Evolutionary conservation across 2,888 invertebrate genomes (phyloP).

Genomic region (Myathropa florea): DNA sequence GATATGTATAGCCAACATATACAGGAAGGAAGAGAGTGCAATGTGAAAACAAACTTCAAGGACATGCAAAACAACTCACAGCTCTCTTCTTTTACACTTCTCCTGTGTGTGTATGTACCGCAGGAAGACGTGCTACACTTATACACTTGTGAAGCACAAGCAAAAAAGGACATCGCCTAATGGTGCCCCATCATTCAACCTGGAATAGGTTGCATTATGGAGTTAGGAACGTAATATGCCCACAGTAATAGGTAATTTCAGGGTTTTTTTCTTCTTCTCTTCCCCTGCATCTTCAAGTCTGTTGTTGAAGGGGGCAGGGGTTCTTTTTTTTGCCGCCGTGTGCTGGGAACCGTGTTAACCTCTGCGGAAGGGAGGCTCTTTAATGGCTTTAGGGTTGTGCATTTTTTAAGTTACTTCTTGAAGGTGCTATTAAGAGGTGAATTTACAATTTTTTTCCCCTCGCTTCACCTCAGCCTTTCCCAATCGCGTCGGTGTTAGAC

Average conservation of each 20-base stretch:
- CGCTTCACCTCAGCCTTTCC: neutral
- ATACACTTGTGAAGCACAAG: constrained; percentile 58
- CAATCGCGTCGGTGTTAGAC: neutral
- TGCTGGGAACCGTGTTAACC: neutral
- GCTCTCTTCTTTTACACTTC: neutral
- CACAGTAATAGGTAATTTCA: constrained; percentile 68
- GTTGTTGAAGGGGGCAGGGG: no score
- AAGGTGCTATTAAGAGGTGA: constrained; percentile 27
- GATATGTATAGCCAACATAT: neutral
- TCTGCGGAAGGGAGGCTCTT: constrained; percentile 9
- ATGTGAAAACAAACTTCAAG: constrained; percentile 71
- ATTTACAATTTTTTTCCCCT: constrained; percentile 14
- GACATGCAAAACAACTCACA: constrained; percentile 68
- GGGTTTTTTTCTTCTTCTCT: constrained; percentile 11
- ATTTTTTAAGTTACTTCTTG: constrained; percentile 17
- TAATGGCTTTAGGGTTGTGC: constrained; percentile 18
- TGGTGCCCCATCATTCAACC: constrained; percentile 65
- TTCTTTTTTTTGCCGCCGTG: neutral
- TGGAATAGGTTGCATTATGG: constrained; percentile 61
- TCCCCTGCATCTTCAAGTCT: neutral
- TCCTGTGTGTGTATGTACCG: constrained; percentile 5
- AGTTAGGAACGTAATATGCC: constrained; percentile 61
- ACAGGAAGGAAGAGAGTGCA: constrained; percentile 69
- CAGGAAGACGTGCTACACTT: constrained; percentile 60
- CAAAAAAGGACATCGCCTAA: constrained; percentile 66